A percentile compares a stretch with the other conserved stretches of the same genome.
Evolutionary conservation across 2,113 vertebrate genomes (phyloP).

Genomic region (Pionites leucogaster): DNA sequence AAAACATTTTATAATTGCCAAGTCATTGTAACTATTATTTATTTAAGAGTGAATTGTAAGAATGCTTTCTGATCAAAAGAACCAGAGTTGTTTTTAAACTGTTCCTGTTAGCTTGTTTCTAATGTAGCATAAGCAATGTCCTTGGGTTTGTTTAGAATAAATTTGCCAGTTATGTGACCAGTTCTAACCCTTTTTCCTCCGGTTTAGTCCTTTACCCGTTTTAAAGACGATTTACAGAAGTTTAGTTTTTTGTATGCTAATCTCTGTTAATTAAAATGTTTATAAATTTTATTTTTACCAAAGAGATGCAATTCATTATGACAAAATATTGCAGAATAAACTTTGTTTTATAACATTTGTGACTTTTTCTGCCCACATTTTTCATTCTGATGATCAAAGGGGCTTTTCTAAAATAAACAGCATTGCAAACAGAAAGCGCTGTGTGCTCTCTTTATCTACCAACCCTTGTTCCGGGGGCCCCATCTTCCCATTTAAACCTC

Average conservation of each 20-base stretch:
- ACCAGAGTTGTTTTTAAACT: conserved; percentile 65
- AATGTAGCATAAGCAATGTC: conserved; percentile 71
- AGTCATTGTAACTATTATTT: conserved; percentile 83
- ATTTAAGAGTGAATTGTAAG: conserved; percentile 79
- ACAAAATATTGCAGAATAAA: conserved; percentile 99
- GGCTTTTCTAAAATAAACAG: conserved; percentile 70
- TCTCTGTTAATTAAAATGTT: conserved; percentile 99
- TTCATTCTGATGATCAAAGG: conserved; percentile 62
- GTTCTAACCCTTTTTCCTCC: conserved; percentile 67
- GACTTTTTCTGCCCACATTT: conserved; percentile 65
- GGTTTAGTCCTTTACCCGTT: conserved; percentile 68
- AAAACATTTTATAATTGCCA: conserved; percentile 82
- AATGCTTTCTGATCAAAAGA: conserved; percentile 76
- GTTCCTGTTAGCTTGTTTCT: conserved; percentile 66
- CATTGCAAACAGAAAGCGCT: conserved; percentile 45
- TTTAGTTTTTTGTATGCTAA: conserved; percentile 99
- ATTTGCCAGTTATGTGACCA: conserved; percentile 75
- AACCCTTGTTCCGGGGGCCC: neutral
- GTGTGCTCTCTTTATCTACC: conserved; percentile 55
- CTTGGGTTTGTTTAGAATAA: conserved; percentile 71
- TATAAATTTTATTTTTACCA: conserved; percentile 99
- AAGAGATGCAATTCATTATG: conserved; percentile 99
- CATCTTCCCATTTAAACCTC: neutral
- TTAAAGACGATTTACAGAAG: conserved; percentile 81
- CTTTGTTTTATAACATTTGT: conserved; percentile 89